Conservation (phyloP, 53 echinoderm and acorn worm species). For the Paelopatides confundens region DNA sequence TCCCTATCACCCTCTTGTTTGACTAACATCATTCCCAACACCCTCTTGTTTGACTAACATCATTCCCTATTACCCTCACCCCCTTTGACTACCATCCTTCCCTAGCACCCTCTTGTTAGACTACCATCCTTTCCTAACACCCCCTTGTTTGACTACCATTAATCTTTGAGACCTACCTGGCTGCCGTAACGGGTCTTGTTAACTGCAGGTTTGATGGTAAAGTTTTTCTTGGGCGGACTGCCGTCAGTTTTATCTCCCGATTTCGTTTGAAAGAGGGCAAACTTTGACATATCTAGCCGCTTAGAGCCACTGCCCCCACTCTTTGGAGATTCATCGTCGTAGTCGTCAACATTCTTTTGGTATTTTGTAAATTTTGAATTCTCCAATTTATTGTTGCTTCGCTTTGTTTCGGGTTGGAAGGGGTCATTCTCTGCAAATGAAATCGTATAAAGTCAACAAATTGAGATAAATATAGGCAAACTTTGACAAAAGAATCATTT, state of each 20-base stretch:
- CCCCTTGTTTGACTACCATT: no score
- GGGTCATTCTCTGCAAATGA: slow-evolving; percentile 33
- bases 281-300: slow-evolving; percentile 81
- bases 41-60: no score
- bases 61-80: no score
- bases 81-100: no score
- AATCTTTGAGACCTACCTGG: slow-evolving; percentile 13
- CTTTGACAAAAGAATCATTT: no score
- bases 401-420: not conserved
- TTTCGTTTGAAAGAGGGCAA: slow-evolving; percentile 81
- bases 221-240: slow-evolving; percentile 55
- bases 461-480: not conserved
- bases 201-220: slow-evolving; percentile 55
- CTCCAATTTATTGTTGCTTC: not conserved
- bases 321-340: not conserved
- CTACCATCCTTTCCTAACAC: no score
- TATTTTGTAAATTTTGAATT: slow-evolving; percentile 12
- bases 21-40: no score
- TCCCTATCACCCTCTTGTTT: no score
- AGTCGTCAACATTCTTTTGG: not conserved
- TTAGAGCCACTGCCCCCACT: slow-evolving; percentile 26
- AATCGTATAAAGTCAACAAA: no score
- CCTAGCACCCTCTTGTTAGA: no score
- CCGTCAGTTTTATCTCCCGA: slow-evolving; percentile 52
- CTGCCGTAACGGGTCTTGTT: slow-evolving; percentile 22